These are phyloP conservation scores for Gephyroberyx darwinii DNA, from an alignment of 2,797 vertebrate species.

Conservation along the genomic window DNA sequence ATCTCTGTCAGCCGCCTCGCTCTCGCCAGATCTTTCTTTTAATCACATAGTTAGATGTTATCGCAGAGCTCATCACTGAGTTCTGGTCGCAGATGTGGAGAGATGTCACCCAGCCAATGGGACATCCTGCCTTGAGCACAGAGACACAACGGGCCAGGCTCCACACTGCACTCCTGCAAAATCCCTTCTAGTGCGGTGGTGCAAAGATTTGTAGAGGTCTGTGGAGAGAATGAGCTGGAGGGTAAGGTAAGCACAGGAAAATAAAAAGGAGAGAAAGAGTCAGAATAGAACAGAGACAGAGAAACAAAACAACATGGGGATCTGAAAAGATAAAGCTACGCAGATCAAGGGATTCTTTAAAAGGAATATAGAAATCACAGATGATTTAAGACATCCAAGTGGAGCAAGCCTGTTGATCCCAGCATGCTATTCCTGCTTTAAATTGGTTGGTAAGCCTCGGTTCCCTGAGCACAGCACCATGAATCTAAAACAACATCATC, in stretches of 20 bases:
- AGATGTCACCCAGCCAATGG: constrained; percentile 12
- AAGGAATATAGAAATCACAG: constrained; percentile 18
- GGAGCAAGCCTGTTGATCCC: constrained; percentile 27
- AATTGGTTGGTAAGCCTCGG: constrained; percentile 26
- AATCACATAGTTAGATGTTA: not conserved
- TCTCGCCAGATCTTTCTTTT: constrained; percentile 6
- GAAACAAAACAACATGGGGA: constrained; percentile 28
- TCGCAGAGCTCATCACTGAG: constrained; percentile 10
- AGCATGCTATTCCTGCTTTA: constrained; percentile 28
- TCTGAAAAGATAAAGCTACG: constrained; percentile 9
- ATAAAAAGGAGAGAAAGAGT: not conserved
- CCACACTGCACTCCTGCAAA: not conserved
- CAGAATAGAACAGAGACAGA: no score
- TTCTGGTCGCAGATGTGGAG: not conserved
- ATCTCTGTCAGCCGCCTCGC: not conserved
- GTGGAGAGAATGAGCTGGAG: constrained; percentile 10
- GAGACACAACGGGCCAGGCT: not conserved
- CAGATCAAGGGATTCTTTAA: constrained; percentile 31
- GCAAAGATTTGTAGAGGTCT: not conserved
- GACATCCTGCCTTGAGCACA: not conserved
- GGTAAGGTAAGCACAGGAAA: constrained; percentile 5
- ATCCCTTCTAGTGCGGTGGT: not conserved
- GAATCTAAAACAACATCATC: constrained; percentile 51
- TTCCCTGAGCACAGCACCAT: constrained; percentile 42
- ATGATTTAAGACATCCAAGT: constrained; percentile 41